phyloP scores from a whole-genome alignment of 2,888 invertebrate species.

The Melipona beecheii region DNA sequence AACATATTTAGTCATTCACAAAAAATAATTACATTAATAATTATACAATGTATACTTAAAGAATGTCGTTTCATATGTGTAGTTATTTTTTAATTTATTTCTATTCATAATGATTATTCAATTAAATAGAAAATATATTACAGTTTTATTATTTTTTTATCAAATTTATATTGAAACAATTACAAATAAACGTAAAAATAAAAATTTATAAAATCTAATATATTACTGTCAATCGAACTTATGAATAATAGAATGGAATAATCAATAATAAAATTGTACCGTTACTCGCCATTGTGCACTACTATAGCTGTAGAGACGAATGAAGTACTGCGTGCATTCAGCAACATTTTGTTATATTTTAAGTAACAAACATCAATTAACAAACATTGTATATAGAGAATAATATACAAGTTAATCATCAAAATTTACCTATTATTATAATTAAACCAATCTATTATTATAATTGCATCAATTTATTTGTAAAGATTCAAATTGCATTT shows the following conservation, averaged over 20 bases:
- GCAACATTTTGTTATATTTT: slow-evolving; percentile 9
- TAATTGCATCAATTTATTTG: too few relatives aligned
- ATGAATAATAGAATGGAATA: neutral
- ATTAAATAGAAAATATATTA: neutral
- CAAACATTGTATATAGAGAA: neutral
- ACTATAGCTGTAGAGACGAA: neutral
- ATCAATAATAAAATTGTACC: slow-evolving; percentile 36
- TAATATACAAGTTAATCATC: neutral
- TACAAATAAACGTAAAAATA: neutral
- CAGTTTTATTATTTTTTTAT: neutral
- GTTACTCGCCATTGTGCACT: slow-evolving; percentile 11
- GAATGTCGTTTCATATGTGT: neutral
- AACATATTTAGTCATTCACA: neutral
- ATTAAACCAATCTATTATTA: neutral
- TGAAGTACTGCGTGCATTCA: neutral
- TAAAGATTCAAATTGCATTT: too few relatives aligned
- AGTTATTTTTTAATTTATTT: neutral
- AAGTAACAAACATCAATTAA: neutral
- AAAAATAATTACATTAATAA: neutral
- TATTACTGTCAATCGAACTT: neutral
- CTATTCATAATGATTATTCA: neutral
- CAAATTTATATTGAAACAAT: neutral
- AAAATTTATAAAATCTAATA: neutral
- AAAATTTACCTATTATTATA: neutral
- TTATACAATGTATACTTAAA: neutral